phyloP scores from a whole-genome alignment of 2,797 vertebrate genomes.

The Cirrhinus mrigala region DNA sequence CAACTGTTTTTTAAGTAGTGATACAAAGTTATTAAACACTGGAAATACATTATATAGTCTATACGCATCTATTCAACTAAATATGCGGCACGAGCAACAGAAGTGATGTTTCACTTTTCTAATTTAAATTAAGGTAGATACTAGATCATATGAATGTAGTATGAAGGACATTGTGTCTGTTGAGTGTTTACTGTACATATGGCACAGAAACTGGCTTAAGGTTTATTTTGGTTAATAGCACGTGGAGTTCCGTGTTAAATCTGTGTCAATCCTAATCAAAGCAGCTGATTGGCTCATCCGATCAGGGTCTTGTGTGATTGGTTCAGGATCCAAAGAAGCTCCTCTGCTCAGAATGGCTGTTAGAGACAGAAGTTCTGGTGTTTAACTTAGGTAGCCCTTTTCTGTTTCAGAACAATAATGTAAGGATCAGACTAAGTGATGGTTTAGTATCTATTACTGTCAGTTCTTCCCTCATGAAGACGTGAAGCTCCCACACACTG shows the following conservation, averaged over 20 bases:
- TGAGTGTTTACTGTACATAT: constrained; percentile 49
- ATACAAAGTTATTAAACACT: background rate
- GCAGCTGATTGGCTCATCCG: constrained; percentile 36
- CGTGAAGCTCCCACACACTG: no score
- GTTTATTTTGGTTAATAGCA: constrained; percentile 61
- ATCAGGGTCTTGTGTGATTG: constrained; percentile 40
- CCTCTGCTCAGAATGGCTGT: no score
- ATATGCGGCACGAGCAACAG: background rate
- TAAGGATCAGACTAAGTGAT: no score
- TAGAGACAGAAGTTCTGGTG: no score
- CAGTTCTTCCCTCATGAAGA: no score
- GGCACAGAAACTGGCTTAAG: constrained; percentile 60
- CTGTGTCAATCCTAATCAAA: constrained; percentile 55
- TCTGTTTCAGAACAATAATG: no score
- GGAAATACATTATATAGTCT: background rate
- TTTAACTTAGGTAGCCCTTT: no score
- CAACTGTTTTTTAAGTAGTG: background rate
- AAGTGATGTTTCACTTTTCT: background rate
- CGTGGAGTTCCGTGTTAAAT: constrained; percentile 22
- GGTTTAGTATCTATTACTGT: no score
- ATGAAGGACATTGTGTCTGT: background rate
- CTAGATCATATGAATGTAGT: background rate
- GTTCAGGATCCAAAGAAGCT: background rate
- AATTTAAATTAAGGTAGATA: background rate
- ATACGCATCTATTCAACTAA: background rate